Evolutionary conservation across 2,113 vertebrate genomes (phyloP).

Genomic region (Brachyistius frenatus): DNA sequence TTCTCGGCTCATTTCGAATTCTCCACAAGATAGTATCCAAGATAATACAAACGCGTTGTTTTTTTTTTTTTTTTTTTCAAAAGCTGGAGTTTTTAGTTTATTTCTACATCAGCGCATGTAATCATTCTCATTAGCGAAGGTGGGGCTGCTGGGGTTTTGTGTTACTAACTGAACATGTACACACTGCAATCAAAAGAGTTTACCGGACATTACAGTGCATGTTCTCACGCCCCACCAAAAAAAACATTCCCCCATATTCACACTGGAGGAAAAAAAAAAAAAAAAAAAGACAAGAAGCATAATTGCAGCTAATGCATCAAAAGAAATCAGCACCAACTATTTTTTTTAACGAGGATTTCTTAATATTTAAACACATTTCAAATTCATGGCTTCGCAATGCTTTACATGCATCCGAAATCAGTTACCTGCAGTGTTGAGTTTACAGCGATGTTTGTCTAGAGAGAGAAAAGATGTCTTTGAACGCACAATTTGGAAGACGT

Average conservation of each 20-base stretch:
- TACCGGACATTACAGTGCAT: background rate
- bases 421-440: constrained; percentile 1
- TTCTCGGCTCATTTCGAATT: background rate
- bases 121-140: constrained; percentile 43
- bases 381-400: background rate
- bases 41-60: constrained; percentile 3
- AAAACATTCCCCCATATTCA: background rate
- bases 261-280: background rate
- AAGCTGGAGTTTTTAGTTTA: constrained; percentile 7
- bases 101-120: constrained; percentile 26
- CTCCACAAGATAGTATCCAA: background rate
- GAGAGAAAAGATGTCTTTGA: constrained; percentile 17
- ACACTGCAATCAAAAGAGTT: constrained; percentile 46
- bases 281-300: background rate
- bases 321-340: background rate
- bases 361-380: too few species aligned
- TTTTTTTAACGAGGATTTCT: background rate
- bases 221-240: background rate
- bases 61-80: background rate
- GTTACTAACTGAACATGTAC: constrained; percentile 9
- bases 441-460: background rate
- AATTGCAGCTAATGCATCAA: background rate
- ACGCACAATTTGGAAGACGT: constrained; percentile 14
- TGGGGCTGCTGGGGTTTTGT: constrained; percentile 27
- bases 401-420: constrained; percentile 1